Base-by-base conservation (phyloP, 2,888 invertebrate species). In the Scaptodrosophila latifasciaeformis region DNA sequence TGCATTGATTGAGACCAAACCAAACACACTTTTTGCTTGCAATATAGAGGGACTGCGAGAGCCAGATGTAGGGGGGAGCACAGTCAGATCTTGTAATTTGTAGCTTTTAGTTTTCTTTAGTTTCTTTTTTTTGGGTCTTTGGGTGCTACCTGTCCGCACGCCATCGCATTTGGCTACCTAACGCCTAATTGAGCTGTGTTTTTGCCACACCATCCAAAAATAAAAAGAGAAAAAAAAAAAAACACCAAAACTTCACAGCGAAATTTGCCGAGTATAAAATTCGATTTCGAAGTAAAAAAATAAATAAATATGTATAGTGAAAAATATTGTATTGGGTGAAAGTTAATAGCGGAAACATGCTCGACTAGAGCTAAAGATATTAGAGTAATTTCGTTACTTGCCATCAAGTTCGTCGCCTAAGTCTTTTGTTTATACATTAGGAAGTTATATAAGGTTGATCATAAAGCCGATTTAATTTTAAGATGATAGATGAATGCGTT, bases 351-450 rank as follows among this genome's bases (percentile, higher is more conserved):
- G 40, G 40, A 40, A 21, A 40, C 21, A 12, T 18, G 40, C 40
- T 19, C 17, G n/a, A 21, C 21, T 40, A 17, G 15, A 17, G 37
- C 17, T n/a, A n/a, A n/a, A n/a, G n/a, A n/a, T n/a, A n/a, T n/a
- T n/a, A n/a, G n/a, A n/a, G n/a, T n/a, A n/a, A n/a, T n/a, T n/a
- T n/a, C n/a, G n/a, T n/a, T n/a, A n/a, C n/a, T n/a, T n/a, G 19
- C 17, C 35, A 30, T 4, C 12, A 50, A 81, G 82, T 75, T 81
- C 50, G 80, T 81, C 79, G 77, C 77, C 56, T 59, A 66, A 68
- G 75, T 81, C 75, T 81, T 75, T 81, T 81, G 75, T 81, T 68
- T 67, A 31, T 6, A 12, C 30, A 24, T 39, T 13, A 17, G 46
- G 15, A 34, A 31, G 10, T 24, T 7, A 3, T 24, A 3, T 7